Base-by-base conservation (phyloP, 1,140 invertebrate genomes). In the Drosophila tristis region DNA sequence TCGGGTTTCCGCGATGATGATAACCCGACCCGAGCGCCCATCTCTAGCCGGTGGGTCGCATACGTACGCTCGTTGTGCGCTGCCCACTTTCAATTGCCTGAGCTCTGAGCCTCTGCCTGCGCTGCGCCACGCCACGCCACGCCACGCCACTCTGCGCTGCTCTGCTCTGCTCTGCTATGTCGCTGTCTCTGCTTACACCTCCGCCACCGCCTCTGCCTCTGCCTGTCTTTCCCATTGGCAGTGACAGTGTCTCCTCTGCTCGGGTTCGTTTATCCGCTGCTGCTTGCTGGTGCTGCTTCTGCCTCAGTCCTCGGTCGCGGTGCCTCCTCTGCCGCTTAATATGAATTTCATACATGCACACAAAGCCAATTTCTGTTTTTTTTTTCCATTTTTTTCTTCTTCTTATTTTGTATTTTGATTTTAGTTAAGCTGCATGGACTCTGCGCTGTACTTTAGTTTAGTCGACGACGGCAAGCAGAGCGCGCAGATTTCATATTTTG, bases 261-360 rank as follows among this genome's bases (percentile, higher is more conserved):
- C 35, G 35, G 35, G 35, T 13, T 39, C 35, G 35, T 39, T 39
- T 39, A 39, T 39, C 35, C 35, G 35, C 35, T 39, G 35, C 43
- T 61, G 45, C 35, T 61, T 23, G 23, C 50, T 16, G 16, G 16
- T 35, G 16, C 45, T 29, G 23, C 23, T 23, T 8, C 56, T 56
- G 51, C 44, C 6, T 64, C 55, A 49, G 60, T 35, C 9, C 31
- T 35, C 31, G 9, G 31, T 35, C 31, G 31, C 11, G 35, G 9
- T 13, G 35, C 9, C 35, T 39, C 35, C 26, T 13, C 9, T 39
- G 74, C 49, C 26, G 74, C 60, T 87, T 87, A 87, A 87, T 89
- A 82, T 86, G 63, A 86, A 89, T 89, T 87, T 87, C 75, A 87
- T 87, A 89, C 75, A 76, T 76, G 78, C 78, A 87, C 71, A 86